Conservation (phyloP, 2,888 invertebrate genomes). For the Morinoia aosen region DNA sequence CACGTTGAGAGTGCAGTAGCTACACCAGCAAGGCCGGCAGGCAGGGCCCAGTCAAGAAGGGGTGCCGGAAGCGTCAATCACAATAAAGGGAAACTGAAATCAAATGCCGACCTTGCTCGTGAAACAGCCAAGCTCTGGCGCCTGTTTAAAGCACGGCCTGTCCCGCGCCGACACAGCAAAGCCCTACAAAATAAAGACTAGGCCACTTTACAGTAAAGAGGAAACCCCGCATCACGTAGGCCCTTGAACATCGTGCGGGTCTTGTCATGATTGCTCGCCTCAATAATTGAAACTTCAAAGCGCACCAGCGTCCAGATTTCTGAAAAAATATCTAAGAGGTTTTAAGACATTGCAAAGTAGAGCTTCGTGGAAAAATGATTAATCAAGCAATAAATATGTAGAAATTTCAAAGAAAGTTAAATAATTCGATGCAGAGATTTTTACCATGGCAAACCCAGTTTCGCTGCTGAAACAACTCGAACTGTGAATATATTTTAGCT, state of each 20-base stretch:
- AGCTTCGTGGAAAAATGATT: not conserved
- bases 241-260: slow-evolving; percentile 33
- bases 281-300: slow-evolving; percentile 5
- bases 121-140: not conserved
- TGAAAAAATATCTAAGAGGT: not conserved
- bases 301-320: not conserved
- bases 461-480: not conserved
- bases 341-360: not conserved
- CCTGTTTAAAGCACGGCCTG: slow-evolving; percentile 3
- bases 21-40: not conserved
- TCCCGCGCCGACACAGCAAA: not conserved
- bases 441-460: not conserved
- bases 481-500: not conserved
- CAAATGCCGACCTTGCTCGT: slow-evolving; percentile 8
- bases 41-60: not conserved
- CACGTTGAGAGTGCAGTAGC: not conserved
- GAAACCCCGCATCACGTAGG: slow-evolving; percentile 40
- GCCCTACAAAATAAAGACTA: slow-evolving; percentile 23
- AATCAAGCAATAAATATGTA: not conserved
- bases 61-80: slow-evolving; percentile 27
- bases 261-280: not conserved
- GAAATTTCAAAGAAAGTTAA: not conserved
- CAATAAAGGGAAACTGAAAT: not conserved
- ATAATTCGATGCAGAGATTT: not conserved
- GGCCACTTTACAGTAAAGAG: slow-evolving; percentile 40